phyloP scores from a whole-genome alignment of 37 sponge, comb jelly and placozoan species.

The Aphrocallistes beatrix region DNA sequence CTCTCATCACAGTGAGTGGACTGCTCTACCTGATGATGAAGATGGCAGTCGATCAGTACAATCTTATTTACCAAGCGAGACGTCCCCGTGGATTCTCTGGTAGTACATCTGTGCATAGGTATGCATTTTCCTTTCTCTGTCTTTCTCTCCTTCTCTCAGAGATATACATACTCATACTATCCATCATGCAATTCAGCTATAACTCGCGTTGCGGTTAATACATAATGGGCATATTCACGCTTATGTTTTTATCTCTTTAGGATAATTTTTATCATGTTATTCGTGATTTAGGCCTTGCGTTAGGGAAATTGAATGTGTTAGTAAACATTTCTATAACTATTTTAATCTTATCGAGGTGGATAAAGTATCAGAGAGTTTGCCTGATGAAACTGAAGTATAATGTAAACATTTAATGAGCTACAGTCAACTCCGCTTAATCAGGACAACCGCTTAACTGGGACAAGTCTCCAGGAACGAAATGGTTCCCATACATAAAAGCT shows the following conservation, averaged over 20 bases:
- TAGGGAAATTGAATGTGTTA: not conserved
- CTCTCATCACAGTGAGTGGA: not conserved
- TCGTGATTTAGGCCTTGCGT: not conserved
- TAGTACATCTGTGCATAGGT: not conserved
- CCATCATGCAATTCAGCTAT: not conserved
- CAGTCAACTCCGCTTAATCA: no score
- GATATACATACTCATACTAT: not conserved
- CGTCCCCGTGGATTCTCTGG: not conserved
- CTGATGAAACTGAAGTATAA: no score
- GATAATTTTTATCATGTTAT: no score
- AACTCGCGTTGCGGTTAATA: no score
- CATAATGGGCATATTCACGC: no score
- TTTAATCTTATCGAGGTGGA: not conserved
- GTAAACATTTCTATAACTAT: not conserved
- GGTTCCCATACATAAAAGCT: no score
- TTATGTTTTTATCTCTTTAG: no score
- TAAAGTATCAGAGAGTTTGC: no score
- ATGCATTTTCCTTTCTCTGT: not conserved
- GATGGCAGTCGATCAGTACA: slow-evolving; percentile 3
- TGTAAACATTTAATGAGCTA: no score
- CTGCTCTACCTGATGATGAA: not conserved
- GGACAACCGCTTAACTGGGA: no score
- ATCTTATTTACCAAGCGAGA: slow-evolving; percentile 6
- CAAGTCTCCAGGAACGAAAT: no score
- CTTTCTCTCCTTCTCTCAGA: not conserved